Percentiles rank a stretch among this genome's conserved stretches.
These are phyloP conservation scores for Gymnodraco acuticeps DNA, from an alignment of 2,797 vertebrate genomes.

Conservation along the genomic window DNA sequence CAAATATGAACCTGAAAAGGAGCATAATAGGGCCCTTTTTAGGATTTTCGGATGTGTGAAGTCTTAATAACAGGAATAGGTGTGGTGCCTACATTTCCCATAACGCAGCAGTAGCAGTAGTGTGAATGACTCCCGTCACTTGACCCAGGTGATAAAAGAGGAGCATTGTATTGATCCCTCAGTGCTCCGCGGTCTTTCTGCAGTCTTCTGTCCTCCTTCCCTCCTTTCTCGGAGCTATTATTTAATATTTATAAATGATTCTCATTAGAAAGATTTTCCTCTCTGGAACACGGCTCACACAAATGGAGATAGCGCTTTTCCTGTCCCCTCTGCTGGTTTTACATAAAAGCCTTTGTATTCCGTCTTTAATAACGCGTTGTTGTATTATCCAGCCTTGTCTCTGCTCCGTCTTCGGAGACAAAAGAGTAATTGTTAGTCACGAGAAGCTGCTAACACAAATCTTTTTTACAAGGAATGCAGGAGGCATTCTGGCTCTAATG, in stretches of 20 bases:
- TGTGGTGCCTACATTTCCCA: neutral
- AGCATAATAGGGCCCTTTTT: no score
- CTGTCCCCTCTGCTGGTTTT: constrained; percentile 59
- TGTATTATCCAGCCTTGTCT: constrained; percentile 42
- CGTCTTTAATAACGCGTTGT: constrained; percentile 49
- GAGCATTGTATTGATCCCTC: neutral
- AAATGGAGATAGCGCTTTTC: constrained; percentile 35
- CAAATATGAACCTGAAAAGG: no score
- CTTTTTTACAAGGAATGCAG: constrained; percentile 18
- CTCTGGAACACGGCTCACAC: constrained; percentile 43
- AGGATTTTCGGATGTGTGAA: no score
- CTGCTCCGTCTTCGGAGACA: constrained; percentile 46
- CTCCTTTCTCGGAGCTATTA: constrained; percentile 47
- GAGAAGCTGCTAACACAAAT: constrained; percentile 26
- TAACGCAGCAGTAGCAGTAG: neutral
- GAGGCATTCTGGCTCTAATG: constrained; percentile 4
- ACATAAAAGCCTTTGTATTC: constrained; percentile 62
- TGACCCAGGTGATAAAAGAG: constrained; percentile 1
- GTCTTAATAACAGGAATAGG: no score
- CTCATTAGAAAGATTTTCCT: constrained; percentile 48
- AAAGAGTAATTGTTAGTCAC: constrained; percentile 52
- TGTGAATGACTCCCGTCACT: constrained; percentile 2
- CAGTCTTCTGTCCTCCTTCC: constrained; percentile 1
- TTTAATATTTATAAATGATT: constrained; percentile 3
- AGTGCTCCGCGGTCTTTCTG: no score